Percentiles rank a stretch among this genome's conserved stretches.
Evolutionary conservation across 2,797 vertebrate species (phyloP).

Genomic region (Sphaeramia orbicularis): DNA sequence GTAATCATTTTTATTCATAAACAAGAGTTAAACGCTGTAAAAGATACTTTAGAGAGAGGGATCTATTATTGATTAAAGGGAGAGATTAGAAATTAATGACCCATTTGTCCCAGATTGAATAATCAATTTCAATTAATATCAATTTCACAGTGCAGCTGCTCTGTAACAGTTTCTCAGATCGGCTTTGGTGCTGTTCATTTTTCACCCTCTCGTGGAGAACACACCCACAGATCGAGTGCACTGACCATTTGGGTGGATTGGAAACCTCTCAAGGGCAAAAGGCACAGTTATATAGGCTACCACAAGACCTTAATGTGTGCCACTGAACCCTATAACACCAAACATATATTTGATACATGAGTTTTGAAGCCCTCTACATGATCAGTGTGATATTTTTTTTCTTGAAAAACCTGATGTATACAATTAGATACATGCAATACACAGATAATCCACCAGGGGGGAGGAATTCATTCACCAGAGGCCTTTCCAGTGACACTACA

Average conservation of each 20-base stretch:
- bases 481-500: too few relatives aligned
- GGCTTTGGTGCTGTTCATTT: constrained; percentile 68
- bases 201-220: constrained; percentile 57
- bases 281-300: not conserved
- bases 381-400: too few relatives aligned
- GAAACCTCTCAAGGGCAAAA: constrained; percentile 15
- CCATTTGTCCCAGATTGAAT: constrained; percentile 80
- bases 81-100: constrained; percentile 86
- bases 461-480: too few relatives aligned
- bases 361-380: too few relatives aligned
- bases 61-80: constrained; percentile 80
- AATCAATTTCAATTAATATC: constrained; percentile 87
- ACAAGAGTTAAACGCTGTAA: constrained; percentile 68
- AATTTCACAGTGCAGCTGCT: constrained; percentile 81
- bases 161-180: constrained; percentile 60
- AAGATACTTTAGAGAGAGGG: constrained; percentile 63
- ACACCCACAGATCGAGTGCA: constrained; percentile 21
- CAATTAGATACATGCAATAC: too few relatives aligned
- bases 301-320: constrained; percentile 20
- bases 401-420: too few relatives aligned
- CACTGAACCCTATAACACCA: too few relatives aligned
- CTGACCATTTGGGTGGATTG: constrained; percentile 9
- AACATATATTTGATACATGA: too few relatives aligned
- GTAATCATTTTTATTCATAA: constrained; percentile 72
- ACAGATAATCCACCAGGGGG: too few relatives aligned